phyloP scores from a whole-genome alignment of 2,797 vertebrate species.

The Acanthiza pusilla region DNA sequence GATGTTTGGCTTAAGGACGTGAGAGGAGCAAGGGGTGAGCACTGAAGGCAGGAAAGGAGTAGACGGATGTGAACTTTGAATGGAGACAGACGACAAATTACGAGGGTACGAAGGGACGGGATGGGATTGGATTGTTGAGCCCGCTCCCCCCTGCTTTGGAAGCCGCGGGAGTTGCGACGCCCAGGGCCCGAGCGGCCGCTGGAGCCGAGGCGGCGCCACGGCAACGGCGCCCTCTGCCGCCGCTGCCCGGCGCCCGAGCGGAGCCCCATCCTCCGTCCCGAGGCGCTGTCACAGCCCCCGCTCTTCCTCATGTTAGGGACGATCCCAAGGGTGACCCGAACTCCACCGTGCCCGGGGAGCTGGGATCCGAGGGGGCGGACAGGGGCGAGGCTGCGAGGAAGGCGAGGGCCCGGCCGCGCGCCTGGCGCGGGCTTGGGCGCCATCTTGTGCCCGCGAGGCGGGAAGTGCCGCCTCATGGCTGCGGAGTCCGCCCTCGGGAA shows the following conservation, averaged over 20 bases:
- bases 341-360: no score
- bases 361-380: rapidly evolving
- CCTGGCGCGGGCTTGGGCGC: neutral
- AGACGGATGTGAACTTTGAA: neutral
- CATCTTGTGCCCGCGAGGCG: neutral
- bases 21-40: neutral
- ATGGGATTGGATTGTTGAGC: neutral
- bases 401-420: rapidly evolving
- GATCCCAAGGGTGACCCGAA: rapidly evolving
- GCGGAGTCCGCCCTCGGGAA: neutral
- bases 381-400: neutral
- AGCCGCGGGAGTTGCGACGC: rapidly evolving
- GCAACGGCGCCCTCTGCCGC: neutral
- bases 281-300: neutral
- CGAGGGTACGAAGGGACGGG: neutral
- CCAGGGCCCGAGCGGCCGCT: neutral
- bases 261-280: no score
- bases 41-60: neutral
- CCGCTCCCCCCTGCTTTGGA: rapidly evolving
- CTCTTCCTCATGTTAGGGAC: no score
- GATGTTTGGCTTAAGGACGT: neutral
- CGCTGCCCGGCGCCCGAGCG: rapidly evolving
- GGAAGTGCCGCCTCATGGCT: neutral
- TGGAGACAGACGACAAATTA: neutral
- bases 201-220: no score